A percentile compares a stretch with the other conserved stretches of the same genome.
Evolutionary conservation across 2,888 invertebrate species (phyloP).

Genomic region (Phaonia tiefii): DNA sequence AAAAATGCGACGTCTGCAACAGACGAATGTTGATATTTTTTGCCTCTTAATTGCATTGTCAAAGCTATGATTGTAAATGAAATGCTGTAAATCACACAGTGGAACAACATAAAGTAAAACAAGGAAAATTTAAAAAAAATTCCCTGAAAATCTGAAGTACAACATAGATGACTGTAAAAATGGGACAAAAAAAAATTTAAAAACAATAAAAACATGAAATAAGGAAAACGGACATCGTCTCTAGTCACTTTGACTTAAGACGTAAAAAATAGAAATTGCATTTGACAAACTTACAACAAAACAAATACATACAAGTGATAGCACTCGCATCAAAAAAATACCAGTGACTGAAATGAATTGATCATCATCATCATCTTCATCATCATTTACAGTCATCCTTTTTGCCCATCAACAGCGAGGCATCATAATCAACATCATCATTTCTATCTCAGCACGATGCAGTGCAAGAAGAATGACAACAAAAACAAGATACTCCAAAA

Average conservation of each 20-base stretch:
- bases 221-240: too few relatives aligned
- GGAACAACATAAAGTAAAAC: constrained; percentile 3
- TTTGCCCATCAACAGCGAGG: not conserved
- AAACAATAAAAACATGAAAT: too few relatives aligned
- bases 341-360: constrained; percentile 1
- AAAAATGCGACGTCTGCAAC: not conserved
- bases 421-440: constrained; percentile 30
- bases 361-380: constrained; percentile 35
- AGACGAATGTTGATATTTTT: constrained; percentile 10
- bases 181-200: not conserved
- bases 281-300: not conserved
- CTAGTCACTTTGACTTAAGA: not conserved
- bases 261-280: not conserved
- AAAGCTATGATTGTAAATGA: constrained; percentile 55
- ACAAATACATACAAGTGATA: not conserved
- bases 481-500: constrained; percentile 2
- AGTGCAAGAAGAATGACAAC: not conserved
- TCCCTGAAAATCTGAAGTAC: not conserved
- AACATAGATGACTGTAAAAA: not conserved
- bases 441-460: constrained; percentile 1
- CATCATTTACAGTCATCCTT: constrained; percentile 11
- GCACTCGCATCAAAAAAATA: not conserved
- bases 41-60: constrained; percentile 53
- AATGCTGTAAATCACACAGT: constrained; percentile 51
- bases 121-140: not conserved